These are phyloP conservation scores for Geophilus truncorum DNA, from an alignment of 2,888 invertebrate species.

Conservation along the genomic window DNA sequence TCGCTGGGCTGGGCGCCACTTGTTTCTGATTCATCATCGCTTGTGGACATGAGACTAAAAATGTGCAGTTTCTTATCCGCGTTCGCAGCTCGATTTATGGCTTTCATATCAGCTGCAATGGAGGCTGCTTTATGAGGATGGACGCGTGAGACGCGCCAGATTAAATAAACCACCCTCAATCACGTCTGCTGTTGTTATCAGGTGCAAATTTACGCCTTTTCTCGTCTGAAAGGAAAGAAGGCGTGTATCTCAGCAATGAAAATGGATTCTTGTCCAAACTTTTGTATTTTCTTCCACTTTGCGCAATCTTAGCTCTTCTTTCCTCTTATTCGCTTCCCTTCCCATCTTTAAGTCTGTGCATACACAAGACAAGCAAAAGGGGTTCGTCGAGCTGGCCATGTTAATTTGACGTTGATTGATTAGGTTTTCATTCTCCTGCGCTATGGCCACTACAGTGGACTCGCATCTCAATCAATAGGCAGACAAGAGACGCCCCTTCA, in stretches of 20 bases:
- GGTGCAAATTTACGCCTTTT: conserved; percentile 12
- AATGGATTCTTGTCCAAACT: background rate
- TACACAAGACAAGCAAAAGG: background rate
- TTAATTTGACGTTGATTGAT: conserved; percentile 34
- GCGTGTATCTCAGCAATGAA: background rate
- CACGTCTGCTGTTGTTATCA: conserved; percentile 16
- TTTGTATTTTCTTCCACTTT: background rate
- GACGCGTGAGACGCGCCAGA: conserved; percentile 12
- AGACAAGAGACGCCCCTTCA: conserved; percentile 4
- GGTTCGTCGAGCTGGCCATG: background rate
- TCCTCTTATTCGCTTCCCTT: background rate
- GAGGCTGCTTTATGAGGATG: conserved; percentile 12
- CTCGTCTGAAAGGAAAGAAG: background rate
- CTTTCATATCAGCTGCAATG: conserved; percentile 20
- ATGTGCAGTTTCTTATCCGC: conserved; percentile 5
- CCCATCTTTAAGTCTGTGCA: background rate
- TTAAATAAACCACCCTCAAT: conserved; percentile 20
- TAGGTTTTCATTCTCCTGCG: conserved; percentile 31
- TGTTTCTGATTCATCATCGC: background rate
- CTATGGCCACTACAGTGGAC: background rate
- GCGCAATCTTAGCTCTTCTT: background rate
- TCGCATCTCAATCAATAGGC: conserved; percentile 7
- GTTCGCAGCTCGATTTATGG: conserved; percentile 12
- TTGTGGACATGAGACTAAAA: background rate
- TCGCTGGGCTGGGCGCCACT: background rate